Evolutionary conservation across 2,113 vertebrate species (phyloP), one percentile per base, ranked within the genome.

Genomic region (Leucopternis melanops): DNA sequence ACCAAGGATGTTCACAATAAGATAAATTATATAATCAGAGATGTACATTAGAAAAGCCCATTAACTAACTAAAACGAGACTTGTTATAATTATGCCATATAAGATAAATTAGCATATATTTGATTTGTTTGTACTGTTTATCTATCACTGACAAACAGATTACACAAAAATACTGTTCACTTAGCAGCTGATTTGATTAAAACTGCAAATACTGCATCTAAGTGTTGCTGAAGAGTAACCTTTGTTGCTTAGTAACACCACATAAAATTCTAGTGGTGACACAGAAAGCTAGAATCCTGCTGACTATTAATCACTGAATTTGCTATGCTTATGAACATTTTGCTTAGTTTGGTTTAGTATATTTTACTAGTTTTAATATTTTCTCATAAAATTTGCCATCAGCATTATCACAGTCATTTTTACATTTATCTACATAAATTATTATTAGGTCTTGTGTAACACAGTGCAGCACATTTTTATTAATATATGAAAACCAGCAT

Each of bases 171-270:
- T 90, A 58, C 57, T 86, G 67, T 94, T 94, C 86, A 88, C 58
- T 95, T 96, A 96, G 63, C 36, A 93, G 79, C 82, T 95, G 83
- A 79, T 94, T 96, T 95, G 73, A 87, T 94, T 95, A 92, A 96
- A 97, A 86, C 77, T 80, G 66, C 55, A 88, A 94, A 92, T 96
- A 83, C 66, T 69, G 50, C 79, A 86, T 95, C 69, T 82, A 90
- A 94, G 66, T 80, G 42, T 74, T 95, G 66, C 70, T 95, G 86
- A 95, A 96, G 80, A 90, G 80, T 95, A 96, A 94, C 83, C 69
- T 96, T 91, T 91, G 93, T 96, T 97, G 97, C 97, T 96, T 94
- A 96, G 93, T 96, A 97, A 97, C 94, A 95, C 85, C 91, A 88
- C 61, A 85, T 59, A 94, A 92, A 95, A 97, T 81, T 77, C 61